Conservation (phyloP, 1,140 invertebrate genomes). For the Neuroterus valhalla region DNA sequence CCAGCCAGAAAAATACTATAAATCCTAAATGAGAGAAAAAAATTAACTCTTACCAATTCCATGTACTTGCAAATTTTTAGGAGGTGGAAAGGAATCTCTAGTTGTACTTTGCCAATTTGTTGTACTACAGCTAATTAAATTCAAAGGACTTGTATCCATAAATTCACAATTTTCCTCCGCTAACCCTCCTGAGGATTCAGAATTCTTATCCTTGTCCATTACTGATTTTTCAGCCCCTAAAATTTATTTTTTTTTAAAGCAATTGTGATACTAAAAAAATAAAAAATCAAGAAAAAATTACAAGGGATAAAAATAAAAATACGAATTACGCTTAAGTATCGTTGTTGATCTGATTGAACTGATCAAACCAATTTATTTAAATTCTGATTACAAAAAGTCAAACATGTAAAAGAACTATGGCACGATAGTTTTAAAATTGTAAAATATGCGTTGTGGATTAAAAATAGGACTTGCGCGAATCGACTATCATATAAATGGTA, state of each 20-base stretch:
- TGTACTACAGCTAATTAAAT: neutral
- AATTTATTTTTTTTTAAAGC: neutral
- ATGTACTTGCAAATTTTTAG: constrained; percentile 34
- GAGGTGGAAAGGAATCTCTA: constrained; percentile 37
- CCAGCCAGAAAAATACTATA: too few relatives aligned
- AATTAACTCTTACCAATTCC: constrained; percentile 39
- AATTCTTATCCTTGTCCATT: neutral
- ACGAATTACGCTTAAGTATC: too few relatives aligned
- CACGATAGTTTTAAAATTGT: constrained; percentile 26
- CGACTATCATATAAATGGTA: constrained; percentile 18
- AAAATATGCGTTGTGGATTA: neutral
- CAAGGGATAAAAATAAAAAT: neutral
- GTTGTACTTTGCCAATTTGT: constrained; percentile 40
- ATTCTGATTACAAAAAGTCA: constrained; percentile 26
- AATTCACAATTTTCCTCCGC: neutral
- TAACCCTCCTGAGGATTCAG: neutral
- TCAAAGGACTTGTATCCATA: neutral
- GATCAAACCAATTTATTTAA: constrained; percentile 24
- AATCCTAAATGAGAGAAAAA: too few relatives aligned
- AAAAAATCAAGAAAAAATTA: neutral
- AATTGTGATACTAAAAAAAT: neutral
- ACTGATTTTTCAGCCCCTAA: neutral
- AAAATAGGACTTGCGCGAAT: constrained; percentile 12
- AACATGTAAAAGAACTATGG: constrained; percentile 30
- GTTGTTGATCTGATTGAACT: neutral